These are phyloP conservation scores for Thera britannica DNA, from an alignment of 2,888 invertebrate species.

Conservation along the genomic window DNA sequence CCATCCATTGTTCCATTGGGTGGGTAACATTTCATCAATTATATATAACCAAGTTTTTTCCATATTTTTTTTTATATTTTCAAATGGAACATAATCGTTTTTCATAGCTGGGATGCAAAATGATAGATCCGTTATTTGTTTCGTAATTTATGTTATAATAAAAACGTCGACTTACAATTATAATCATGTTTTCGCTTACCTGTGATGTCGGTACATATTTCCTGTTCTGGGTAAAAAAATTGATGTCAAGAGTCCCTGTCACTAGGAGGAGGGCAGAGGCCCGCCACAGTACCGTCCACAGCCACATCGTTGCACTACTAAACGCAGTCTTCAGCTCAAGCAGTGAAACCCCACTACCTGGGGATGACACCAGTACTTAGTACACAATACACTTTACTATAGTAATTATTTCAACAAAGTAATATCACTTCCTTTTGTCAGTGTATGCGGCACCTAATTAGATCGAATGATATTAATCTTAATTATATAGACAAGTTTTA, in stretches of 20 bases:
- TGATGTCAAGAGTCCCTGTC: constrained; percentile 57
- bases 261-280: constrained; percentile 51
- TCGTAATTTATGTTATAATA: no score
- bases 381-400: constrained; percentile 3
- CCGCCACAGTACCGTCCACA: constrained; percentile 63
- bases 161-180: background rate
- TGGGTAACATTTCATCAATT: no score
- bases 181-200: constrained; percentile 44
- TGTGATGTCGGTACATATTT: constrained; percentile 48
- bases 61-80: no score
- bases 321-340: constrained; percentile 37
- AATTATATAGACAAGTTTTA: constrained; percentile 2
- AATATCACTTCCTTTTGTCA: constrained; percentile 30
- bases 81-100: no score
- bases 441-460: constrained; percentile 22
- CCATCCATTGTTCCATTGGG: no score
- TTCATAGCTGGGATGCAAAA: no score
- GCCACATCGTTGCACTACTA: constrained; percentile 65
- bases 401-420: constrained; percentile 15
- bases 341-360: constrained; percentile 23
- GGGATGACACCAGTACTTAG: constrained; percentile 11
- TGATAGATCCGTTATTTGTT: no score
- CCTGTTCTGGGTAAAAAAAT: constrained; percentile 53
- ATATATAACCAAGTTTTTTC: no score
- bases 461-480: constrained; percentile 10